Evolutionary conservation across 1,140 invertebrate genomes (phyloP).

Genomic region (Drosophila mayri): DNA sequence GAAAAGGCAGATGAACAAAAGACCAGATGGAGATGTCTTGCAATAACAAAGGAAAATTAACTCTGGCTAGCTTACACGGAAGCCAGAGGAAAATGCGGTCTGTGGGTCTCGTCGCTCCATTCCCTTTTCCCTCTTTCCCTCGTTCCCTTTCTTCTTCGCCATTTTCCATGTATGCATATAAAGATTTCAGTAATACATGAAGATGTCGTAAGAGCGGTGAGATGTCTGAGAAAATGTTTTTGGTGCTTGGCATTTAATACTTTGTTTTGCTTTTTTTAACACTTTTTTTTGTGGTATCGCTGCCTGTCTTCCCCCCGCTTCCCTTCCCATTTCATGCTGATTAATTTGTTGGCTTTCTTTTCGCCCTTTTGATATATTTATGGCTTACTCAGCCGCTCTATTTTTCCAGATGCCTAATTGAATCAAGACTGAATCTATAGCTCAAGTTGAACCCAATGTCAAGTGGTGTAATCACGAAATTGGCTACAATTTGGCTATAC

Average conservation of each 20-base stretch:
- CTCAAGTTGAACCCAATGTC: background rate
- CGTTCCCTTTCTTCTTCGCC: background rate
- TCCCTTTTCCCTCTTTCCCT: background rate
- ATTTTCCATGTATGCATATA: background rate
- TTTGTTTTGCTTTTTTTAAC: background rate
- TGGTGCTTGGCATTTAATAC: conserved; percentile 5
- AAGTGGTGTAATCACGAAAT: conserved; percentile 23
- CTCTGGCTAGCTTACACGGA: conserved; percentile 52
- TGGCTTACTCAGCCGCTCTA: conserved; percentile 17
- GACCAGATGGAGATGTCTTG: conserved; percentile 26
- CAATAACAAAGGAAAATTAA: conserved; percentile 59
- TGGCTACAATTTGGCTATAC: too few species aligned
- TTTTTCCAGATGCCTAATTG: conserved; percentile 13
- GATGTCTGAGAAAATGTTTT: conserved; percentile 61
- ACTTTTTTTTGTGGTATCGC: background rate
- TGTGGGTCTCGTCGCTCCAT: conserved; percentile 26
- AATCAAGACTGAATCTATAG: background rate
- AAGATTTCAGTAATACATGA: conserved; percentile 35
- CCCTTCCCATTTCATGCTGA: too few species aligned
- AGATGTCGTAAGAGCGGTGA: conserved; percentile 53
- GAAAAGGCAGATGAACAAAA: conserved; percentile 25
- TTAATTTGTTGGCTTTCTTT: conserved; percentile 51
- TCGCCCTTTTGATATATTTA: conserved; percentile 15
- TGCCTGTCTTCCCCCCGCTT: background rate
- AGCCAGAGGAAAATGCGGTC: conserved; percentile 52